Evolutionary conservation across 2,888 invertebrate genomes (phyloP), one percentile per base, ranked within the genome.

Genomic region (Acholoe squamosa): DNA sequence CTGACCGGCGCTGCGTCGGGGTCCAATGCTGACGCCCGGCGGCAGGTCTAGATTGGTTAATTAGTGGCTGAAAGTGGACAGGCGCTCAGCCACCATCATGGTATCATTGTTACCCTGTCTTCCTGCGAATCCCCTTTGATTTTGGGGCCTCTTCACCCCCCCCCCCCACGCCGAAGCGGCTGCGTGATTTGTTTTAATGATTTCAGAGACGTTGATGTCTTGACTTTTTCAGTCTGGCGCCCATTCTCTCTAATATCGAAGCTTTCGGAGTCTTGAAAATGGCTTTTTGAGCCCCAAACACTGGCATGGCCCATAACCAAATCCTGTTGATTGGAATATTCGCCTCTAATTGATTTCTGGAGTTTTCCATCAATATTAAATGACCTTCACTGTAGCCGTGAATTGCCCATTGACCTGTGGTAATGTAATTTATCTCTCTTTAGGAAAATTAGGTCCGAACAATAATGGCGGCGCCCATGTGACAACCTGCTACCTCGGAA

Each of bases 1-100:
- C 86, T 86, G 86, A 86, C 86, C 86, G 86, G 86, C 54, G 86
- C 52, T 25, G 25, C 10, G 25, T 10, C 14, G 84, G 19, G 86
- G 86, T 52, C 52, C 25, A 16, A 28, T 52, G 86, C 86, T 86
- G 86, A 86, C 86, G 25, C 52, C 86, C 86, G 54, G 31, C 28
- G 86, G 54, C 25, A 54, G 54, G 16, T 52, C 25, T 86, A 86
- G 54, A 86, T 86, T 86, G 86, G 86, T 86, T 86, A 86, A 86
- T 86, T 56, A 86, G 86, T 56, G 86, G 54, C 86, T 80, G 80
- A 43, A 80, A 80, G 80, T 80, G 80, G 80, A 80, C 34, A 43
- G 34, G 43, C 33, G 12, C 80, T 33, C 19, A 33, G 80, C 43
- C 43, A 33, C 31, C 12, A n/a, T 5, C 43, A n/a, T 43, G 19